Evolutionary conservation across 2,113 vertebrate species (phyloP), one percentile per base, ranked within the genome.

Genomic region (Pelecanoides urinatrix): DNA sequence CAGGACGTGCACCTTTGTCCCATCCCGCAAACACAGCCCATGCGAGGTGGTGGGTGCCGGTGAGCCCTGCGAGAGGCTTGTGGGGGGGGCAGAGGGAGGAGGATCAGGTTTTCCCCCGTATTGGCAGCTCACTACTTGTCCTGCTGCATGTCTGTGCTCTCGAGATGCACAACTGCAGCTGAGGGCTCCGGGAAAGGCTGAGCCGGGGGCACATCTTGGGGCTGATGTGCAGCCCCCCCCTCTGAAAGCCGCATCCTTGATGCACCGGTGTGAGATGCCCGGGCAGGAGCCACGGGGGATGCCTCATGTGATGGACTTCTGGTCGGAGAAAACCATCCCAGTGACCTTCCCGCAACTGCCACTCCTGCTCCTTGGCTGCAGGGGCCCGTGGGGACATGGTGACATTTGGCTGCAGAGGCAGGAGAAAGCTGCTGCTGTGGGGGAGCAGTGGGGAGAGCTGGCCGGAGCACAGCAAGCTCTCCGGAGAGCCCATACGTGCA

Each of bases 401-500:
- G 74, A 12, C 44, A 7, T n/a, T 66, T n/a, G 38, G 22, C 80
- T 34, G 49, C 1, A 0, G 50, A 34, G 26, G 50, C 11, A 36
- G 74, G 58, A 40, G 27, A 23, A 36, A 21, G 42, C 10, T 30
- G n/a, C n/a, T 42, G 38, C n/a, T 7, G 38, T 15, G 6, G 56
- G n/a, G 27, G 25, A 34, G 32, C 50, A 25, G 13, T 0, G 6
- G 47, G 27, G 34, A 10, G 45, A 36, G 13, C 17, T 1, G 0
- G 13, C 23, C 40, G 42, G 53, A 59, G 45, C 72, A 38, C 47
- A 5, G 27, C 1, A 1, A 55, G 38, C 58, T 61, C 92, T 53
- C 58, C 1, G 2, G 38, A 25, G 49, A 61, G 55, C 38, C 38
- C 40, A 4, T 10, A 8, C 1, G 0, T 27, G 52, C 11, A 2